phyloP scores from a whole-genome alignment of 2,113 vertebrate species.

The Furnarius figulus region DNA sequence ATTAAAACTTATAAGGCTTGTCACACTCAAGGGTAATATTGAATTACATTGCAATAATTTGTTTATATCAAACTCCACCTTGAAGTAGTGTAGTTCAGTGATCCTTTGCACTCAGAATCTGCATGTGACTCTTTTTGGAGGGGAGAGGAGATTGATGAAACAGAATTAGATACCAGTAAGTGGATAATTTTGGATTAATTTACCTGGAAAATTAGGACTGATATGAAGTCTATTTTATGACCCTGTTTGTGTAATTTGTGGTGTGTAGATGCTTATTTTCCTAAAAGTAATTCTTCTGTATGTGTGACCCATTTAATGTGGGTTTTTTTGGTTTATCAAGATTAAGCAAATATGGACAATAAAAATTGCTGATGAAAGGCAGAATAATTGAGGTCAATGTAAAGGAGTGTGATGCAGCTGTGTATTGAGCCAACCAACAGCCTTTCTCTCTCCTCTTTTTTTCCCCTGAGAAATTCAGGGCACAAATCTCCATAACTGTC shows the following conservation, averaged over 20 bases:
- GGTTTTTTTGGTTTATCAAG: background rate
- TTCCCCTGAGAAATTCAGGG: slow-evolving; percentile 41
- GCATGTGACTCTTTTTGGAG: background rate
- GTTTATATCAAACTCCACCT: background rate
- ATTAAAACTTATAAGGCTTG: background rate
- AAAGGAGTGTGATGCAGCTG: slow-evolving; percentile 36
- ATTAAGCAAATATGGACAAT: slow-evolving; percentile 61
- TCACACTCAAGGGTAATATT: background rate
- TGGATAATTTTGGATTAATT: background rate
- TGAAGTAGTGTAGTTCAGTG: background rate
- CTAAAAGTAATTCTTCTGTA: slow-evolving; percentile 13
- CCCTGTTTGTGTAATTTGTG: background rate
- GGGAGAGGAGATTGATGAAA: background rate
- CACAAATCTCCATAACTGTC: slow-evolving; percentile 35
- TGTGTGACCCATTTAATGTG: background rate
- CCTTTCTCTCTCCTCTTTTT: background rate
- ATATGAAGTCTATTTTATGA: background rate
- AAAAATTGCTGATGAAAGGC: slow-evolving; percentile 53
- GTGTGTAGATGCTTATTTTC: slow-evolving; percentile 13
- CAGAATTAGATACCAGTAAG: background rate
- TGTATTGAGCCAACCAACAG: slow-evolving; percentile 44
- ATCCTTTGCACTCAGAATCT: background rate
- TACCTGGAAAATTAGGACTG: background rate
- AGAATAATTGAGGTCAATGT: slow-evolving; percentile 62
- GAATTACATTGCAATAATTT: background rate